Base-by-base conservation (phyloP, 1,140 invertebrate genomes). In the Psilanteris sp. region DNA sequence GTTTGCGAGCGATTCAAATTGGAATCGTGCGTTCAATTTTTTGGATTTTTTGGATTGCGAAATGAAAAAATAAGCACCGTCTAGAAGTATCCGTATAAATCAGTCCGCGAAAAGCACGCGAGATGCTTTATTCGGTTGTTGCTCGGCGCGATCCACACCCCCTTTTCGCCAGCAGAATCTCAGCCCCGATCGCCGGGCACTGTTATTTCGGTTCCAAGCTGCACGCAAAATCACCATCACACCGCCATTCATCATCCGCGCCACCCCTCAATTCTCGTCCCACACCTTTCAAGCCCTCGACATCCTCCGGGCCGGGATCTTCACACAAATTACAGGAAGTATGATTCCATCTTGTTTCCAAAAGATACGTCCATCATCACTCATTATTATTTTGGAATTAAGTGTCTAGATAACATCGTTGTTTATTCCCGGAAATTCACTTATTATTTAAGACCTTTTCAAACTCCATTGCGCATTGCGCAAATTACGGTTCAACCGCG, bases 201-300 rank as follows among this genome's bases (percentile, higher is more conserved):
- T 76, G 77, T 59, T 67, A 71, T 68, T 77, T 71, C 36, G 66
- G 41, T 59, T 78, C 66, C 43, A 75, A 77, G 76, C 82, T 78
- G 79, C 85, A 86, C 85, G 85, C 85, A 83, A 87, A 87, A 84
- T 77, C 78, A 83, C 84, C 86, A 86, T 86, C 83, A 81, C 78
- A 81, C 70, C 79, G 74, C 82, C 83, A 87, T 87, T 87, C 85
- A 86, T 87, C 86, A 87, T 87, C 78, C 79, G 55, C 73, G 66
- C 75, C 72, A 77, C 73, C 73, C 71, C 70, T 68, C 75, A 64
- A 62, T 77, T 72, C 61, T 39, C 66, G 39, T 48, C 66, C 73
- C 52, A 57, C 72, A 76, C 74, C 74, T 71, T 75, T 71, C 70
- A 70, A 66, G 67, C 61, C 54, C 67, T 55, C 44, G 18, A 44